phyloP scores from a whole-genome alignment of 2,888 invertebrate genomes.

The Ceriagrion tenellum region DNA sequence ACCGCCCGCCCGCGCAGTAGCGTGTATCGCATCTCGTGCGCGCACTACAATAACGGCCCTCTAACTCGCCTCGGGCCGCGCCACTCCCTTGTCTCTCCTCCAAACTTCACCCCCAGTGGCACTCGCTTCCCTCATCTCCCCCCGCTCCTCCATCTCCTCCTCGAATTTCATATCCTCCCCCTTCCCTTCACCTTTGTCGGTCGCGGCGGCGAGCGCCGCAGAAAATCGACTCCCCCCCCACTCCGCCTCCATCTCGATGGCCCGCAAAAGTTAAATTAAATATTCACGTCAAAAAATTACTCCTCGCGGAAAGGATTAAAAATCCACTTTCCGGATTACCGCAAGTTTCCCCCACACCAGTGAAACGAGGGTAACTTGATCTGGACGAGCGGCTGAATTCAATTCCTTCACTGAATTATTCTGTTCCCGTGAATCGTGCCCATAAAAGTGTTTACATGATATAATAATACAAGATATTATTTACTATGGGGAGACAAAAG shows the following conservation, averaged over 20 bases:
- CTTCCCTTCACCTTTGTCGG: neutral
- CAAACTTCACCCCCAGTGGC: neutral
- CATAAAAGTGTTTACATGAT: neutral
- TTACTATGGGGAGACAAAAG: too few species aligned
- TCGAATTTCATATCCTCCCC: neutral
- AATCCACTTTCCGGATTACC: neutral
- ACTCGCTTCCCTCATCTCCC: neutral
- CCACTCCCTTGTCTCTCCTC: neutral
- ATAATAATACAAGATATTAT: neutral
- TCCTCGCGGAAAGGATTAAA: neutral
- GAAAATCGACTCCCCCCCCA: neutral
- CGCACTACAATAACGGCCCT: neutral
- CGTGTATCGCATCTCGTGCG: conserved; percentile 34
- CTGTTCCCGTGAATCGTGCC: neutral
- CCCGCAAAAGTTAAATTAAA: neutral
- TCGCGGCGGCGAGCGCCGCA: too few species aligned
- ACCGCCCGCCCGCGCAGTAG: too few species aligned
- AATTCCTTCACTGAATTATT: neutral
- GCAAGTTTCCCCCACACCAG: neutral
- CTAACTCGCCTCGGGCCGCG: neutral
- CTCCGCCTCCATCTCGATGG: neutral
- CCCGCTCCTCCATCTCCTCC: neutral
- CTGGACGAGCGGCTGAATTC: neutral
- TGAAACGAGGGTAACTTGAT: neutral
- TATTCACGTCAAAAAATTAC: neutral